A percentile compares a stretch with the other conserved stretches of the same genome.
These are phyloP conservation scores for Cyphomyrus plagiostoma DNA, from an alignment of 2,113 vertebrate species.

Conservation along the genomic window DNA sequence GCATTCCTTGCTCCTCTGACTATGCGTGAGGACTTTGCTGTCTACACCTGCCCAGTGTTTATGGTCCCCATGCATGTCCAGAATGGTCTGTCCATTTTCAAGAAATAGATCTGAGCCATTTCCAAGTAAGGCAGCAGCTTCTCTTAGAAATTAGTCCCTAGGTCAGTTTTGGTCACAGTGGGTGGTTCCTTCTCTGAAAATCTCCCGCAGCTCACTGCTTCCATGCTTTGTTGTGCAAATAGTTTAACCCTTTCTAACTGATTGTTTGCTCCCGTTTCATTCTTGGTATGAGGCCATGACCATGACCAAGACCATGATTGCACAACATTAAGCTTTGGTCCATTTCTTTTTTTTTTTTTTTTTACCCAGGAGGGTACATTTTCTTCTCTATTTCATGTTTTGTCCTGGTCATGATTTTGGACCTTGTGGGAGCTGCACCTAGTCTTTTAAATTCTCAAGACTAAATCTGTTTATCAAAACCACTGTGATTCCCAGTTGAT, in stretches of 20 bases:
- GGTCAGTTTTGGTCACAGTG: neutral
- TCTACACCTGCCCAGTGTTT: neutral
- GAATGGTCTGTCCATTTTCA: neutral
- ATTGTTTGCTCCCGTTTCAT: neutral
- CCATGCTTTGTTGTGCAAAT: conserved; percentile 1
- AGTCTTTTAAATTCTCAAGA: neutral
- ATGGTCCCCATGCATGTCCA: neutral
- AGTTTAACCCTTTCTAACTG: neutral
- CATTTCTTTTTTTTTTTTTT: neutral
- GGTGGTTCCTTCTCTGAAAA: neutral
- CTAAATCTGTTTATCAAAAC: neutral
- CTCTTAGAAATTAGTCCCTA: neutral
- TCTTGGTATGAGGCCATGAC: neutral
- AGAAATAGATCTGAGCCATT: neutral
- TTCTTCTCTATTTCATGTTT: neutral
- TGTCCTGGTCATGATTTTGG: neutral
- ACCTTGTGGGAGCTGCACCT: neutral
- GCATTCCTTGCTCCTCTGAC: neutral
- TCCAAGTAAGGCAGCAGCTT: neutral
- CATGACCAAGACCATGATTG: neutral
- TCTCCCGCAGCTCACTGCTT: neutral
- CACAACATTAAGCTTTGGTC: neutral
- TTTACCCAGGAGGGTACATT: neutral
- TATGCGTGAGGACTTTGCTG: neutral
- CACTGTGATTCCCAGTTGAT: neutral